Evolutionary conservation across 2,113 vertebrate genomes (phyloP).

Genomic region (Puffinus mauretanicus): DNA sequence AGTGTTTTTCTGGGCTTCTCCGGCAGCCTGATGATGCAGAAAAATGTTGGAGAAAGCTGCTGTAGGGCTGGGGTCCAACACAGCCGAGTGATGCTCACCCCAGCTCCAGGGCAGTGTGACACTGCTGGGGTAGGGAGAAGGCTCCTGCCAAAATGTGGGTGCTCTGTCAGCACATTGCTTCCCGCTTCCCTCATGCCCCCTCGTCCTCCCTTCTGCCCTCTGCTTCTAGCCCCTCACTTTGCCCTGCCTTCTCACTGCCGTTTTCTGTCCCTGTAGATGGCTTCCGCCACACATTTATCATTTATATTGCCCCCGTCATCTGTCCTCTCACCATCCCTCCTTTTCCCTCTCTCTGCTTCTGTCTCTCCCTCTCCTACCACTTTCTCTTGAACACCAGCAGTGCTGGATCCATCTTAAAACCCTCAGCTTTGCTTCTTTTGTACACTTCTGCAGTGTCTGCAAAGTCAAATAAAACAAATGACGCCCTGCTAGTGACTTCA

Average conservation of each 20-base stretch:
- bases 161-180: background rate
- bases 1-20: background rate
- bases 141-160: background rate
- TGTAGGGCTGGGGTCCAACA: background rate
- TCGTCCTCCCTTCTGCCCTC: background rate
- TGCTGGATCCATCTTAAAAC: background rate
- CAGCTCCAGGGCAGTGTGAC: background rate
- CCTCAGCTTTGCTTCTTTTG: background rate
- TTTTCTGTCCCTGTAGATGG: background rate
- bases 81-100: background rate
- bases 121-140: background rate
- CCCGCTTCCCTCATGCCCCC: background rate
- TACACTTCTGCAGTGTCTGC: background rate
- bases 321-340: background rate
- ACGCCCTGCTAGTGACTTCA: background rate
- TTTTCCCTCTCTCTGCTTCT: background rate
- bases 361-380: background rate
- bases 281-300: background rate
- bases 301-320: background rate
- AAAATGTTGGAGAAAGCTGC: background rate
- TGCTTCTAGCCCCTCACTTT: background rate
- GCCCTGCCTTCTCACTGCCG: accelerated
- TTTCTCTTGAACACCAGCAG: background rate
- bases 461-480: background rate
- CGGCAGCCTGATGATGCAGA: background rate